These are phyloP conservation scores for Sarcophaga peregrina DNA, from an alignment of 1,140 invertebrate genomes.

Conservation along the genomic window DNA sequence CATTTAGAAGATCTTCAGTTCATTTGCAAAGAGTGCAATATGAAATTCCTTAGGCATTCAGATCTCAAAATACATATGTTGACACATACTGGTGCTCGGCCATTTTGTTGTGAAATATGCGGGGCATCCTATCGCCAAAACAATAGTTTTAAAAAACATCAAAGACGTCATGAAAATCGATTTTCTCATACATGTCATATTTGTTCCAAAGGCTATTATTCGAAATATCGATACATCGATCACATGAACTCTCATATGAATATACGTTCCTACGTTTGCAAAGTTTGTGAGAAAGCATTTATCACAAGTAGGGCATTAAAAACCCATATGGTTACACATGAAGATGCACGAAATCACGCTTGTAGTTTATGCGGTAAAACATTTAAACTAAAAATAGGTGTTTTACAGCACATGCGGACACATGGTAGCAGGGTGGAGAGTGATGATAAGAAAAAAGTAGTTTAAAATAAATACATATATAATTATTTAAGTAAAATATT, in stretches of 20 bases:
- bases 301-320: background rate
- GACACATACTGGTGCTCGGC: constrained; percentile 49
- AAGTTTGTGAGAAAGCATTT: constrained; percentile 37
- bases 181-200: constrained; percentile 30
- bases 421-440: constrained; percentile 28
- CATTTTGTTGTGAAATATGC: constrained; percentile 60
- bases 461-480: background rate
- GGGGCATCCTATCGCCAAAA: constrained; percentile 53
- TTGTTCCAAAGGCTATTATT: constrained; percentile 32
- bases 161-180: constrained; percentile 20
- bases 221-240: constrained; percentile 8
- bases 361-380: constrained; percentile 39
- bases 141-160: background rate
- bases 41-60: constrained; percentile 58
- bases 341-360: constrained; percentile 8
- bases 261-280: constrained; percentile 10
- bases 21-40: constrained; percentile 58
- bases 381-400: constrained; percentile 32
- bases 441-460: background rate
- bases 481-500: background rate
- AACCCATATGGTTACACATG: constrained; percentile 32
- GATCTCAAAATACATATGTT: constrained; percentile 51
- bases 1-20: constrained; percentile 57
- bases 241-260: constrained; percentile 29
- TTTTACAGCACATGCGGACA: constrained; percentile 34